These are phyloP conservation scores for Delichon dasypus DNA, from an alignment of 2,797 vertebrate species.

Conservation along the genomic window DNA sequence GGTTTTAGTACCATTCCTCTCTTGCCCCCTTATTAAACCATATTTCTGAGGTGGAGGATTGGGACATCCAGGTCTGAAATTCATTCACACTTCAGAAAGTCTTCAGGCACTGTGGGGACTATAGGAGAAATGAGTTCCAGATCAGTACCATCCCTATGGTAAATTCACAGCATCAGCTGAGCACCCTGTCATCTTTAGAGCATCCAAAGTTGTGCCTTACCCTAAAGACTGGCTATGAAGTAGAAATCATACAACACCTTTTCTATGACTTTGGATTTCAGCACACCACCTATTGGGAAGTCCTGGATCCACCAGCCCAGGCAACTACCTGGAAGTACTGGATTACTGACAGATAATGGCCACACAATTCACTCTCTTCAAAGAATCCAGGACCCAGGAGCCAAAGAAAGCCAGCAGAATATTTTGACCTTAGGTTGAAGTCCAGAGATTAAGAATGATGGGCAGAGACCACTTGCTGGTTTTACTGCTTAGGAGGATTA, in stretches of 20 bases:
- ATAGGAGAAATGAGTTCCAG: neutral
- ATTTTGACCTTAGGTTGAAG: neutral
- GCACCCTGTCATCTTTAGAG: neutral
- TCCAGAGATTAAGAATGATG: neutral
- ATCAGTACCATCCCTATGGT: accelerated
- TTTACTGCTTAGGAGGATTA: neutral
- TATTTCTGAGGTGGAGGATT: neutral
- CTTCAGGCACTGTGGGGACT: neutral
- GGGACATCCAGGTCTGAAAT: neutral
- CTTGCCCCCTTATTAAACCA: neutral
- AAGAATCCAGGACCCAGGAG: neutral
- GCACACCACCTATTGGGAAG: accelerated
- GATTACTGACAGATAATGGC: neutral
- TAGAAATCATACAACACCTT: neutral
- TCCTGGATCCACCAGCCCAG: neutral
- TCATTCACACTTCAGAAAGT: neutral
- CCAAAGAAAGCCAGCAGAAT: neutral
- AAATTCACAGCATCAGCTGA: neutral
- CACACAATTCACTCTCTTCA: neutral
- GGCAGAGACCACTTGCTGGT: neutral
- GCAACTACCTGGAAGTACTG: neutral
- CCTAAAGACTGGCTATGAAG: neutral
- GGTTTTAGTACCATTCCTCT: neutral
- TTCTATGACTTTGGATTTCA: neutral
- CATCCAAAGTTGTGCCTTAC: neutral